Conservation (phyloP, 2,888 invertebrate species). For the Eubasilissa splendida region DNA sequence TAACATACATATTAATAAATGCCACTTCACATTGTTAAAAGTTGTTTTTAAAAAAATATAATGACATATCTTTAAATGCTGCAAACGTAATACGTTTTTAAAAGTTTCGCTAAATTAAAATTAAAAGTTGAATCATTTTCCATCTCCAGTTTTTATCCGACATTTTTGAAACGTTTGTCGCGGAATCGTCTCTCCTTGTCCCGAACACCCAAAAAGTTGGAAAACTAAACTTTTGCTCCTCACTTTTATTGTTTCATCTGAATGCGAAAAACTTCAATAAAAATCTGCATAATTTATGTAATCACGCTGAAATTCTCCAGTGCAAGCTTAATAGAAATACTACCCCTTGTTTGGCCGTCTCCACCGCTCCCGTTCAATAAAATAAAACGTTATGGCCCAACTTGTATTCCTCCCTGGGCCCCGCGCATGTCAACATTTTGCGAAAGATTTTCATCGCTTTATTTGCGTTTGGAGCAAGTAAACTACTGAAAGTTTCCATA, state of each 20-base stretch:
- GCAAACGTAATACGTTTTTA: too few species aligned
- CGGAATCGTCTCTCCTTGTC: neutral
- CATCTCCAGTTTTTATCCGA: neutral
- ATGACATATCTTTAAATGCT: too few species aligned
- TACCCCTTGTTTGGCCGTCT: conserved; percentile 46
- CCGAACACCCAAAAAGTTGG: conserved; percentile 31
- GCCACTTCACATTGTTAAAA: too few species aligned
- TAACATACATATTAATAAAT: too few species aligned
- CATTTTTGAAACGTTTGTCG: too few species aligned
- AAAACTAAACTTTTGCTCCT: neutral
- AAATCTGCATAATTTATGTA: conserved; percentile 57
- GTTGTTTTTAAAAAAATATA: too few species aligned
- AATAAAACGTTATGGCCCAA: conserved; percentile 56
- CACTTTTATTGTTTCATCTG: conserved; percentile 14
- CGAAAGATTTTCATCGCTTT: conserved; percentile 51
- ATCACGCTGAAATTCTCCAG: conserved; percentile 46
- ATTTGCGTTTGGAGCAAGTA: conserved; percentile 41
- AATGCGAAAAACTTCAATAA: conserved; percentile 34
- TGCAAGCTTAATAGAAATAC: conserved; percentile 49
- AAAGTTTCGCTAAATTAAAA: too few species aligned
- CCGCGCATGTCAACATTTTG: conserved; percentile 49
- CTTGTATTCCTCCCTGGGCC: conserved; percentile 51
- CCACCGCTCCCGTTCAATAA: conserved; percentile 48
- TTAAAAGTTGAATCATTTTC: too few species aligned
- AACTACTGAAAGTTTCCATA: conserved; percentile 32